Percentiles rank a stretch among this genome's conserved stretches.
Conservation (phyloP, 1,140 invertebrate genomes). For the Pseudomyrmex flavicornis region DNA sequence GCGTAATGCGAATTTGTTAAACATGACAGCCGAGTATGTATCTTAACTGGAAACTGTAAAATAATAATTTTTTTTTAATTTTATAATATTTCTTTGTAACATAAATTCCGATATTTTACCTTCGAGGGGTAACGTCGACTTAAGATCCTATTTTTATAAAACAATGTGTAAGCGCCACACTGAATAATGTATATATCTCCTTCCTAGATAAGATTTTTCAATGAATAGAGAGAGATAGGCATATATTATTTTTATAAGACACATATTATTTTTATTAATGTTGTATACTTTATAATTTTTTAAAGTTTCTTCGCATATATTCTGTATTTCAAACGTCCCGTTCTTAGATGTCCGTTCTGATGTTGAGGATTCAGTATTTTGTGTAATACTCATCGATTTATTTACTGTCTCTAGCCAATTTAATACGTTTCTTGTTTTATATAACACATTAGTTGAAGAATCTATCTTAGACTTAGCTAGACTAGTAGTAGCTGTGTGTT, state of each 20-base stretch:
- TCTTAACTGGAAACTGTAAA: slow-evolving; percentile 49
- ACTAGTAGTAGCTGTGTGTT: background rate
- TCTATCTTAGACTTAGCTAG: too few species aligned
- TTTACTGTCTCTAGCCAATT: slow-evolving; percentile 17
- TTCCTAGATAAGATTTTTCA: slow-evolving; percentile 29
- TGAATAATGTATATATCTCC: slow-evolving; percentile 26
- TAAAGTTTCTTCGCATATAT: background rate
- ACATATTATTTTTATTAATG: background rate
- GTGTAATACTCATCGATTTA: background rate
- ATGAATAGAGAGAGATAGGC: background rate
- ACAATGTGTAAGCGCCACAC: background rate
- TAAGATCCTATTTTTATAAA: slow-evolving; percentile 63
- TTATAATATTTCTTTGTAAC: background rate
- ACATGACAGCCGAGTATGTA: slow-evolving; percentile 44
- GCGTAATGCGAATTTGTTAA: slow-evolving; percentile 47
- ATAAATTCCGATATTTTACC: slow-evolving; percentile 34
- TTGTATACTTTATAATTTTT: slow-evolving; percentile 6
- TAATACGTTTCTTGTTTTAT: background rate
- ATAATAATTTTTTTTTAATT: slow-evolving; percentile 31
- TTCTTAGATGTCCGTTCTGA: background rate
- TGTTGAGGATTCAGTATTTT: background rate
- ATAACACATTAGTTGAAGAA: too few species aligned
- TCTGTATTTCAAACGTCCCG: background rate
- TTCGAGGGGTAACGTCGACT: slow-evolving; percentile 41
- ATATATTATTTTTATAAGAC: background rate